phyloP scores from a whole-genome alignment of 1,140 invertebrate species.

The Adelges cooleyi region DNA sequence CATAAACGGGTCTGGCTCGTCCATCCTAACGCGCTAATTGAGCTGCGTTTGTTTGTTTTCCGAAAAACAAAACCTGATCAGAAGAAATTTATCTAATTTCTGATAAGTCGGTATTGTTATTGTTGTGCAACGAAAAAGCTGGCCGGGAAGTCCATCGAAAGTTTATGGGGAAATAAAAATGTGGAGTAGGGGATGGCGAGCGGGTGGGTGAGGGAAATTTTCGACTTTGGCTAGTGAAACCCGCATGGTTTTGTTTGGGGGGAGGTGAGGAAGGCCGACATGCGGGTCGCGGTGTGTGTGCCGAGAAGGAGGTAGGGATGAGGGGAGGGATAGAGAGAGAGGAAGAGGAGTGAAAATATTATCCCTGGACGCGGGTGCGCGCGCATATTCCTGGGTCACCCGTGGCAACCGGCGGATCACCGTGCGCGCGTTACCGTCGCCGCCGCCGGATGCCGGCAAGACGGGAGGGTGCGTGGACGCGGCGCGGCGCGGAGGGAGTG shows the following conservation, averaged over 20 bases:
- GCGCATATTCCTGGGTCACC: constrained; percentile 12
- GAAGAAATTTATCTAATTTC: no score
- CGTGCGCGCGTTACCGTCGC: neutral
- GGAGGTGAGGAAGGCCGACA: neutral
- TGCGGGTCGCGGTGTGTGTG: neutral
- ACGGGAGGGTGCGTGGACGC: neutral
- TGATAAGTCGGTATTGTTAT: no score
- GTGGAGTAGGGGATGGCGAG: neutral
- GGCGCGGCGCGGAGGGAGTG: neutral
- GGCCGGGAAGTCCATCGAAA: neutral
- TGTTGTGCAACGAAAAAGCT: no score
- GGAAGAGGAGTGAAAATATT: constrained; percentile 8
- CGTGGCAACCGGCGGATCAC: constrained; percentile 19
- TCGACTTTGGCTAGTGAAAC: neutral
- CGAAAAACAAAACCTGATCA: no score
- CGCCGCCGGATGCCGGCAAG: neutral
- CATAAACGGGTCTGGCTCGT: no score
- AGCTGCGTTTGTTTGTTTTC: no score
- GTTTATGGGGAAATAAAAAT: no score
- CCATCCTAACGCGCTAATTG: no score
- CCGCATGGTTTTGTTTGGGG: neutral
- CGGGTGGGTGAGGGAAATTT: neutral
- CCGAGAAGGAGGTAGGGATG: neutral
- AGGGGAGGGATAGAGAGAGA: neutral
- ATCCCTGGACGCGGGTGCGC: constrained; percentile 24